A percentile compares a stretch with the other conserved stretches of the same genome.
Conservation (phyloP, 1,140 invertebrate genomes). For the Drosophila nasuta region DNA sequence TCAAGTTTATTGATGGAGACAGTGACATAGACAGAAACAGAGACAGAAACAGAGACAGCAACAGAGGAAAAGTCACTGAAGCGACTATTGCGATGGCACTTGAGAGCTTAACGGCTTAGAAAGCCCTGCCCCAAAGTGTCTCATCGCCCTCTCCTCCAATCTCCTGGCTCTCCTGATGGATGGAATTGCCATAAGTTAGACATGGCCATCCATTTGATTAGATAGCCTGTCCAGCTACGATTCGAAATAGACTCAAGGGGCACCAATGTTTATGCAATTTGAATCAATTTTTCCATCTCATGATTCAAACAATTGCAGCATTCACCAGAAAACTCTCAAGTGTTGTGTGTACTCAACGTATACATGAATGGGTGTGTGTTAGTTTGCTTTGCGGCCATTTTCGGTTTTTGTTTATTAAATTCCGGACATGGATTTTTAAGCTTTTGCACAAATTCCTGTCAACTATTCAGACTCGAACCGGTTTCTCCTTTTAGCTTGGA, state of each 20-base stretch:
- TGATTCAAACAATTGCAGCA: constrained; percentile 47
- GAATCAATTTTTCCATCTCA: constrained; percentile 63
- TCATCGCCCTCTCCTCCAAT: neutral
- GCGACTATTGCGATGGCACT: constrained; percentile 44
- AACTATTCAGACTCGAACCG: neutral
- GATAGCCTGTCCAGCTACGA: constrained; percentile 42
- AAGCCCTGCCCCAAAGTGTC: constrained; percentile 6
- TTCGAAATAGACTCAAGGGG: constrained; percentile 43
- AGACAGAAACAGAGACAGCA: neutral
- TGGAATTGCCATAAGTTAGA: constrained; percentile 37
- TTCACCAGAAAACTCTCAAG: constrained; percentile 32
- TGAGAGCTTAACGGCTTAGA: constrained; percentile 70
- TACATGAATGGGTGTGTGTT: neutral
- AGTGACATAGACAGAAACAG: neutral
- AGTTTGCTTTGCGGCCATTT: constrained; percentile 49
- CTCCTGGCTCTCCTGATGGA: neutral
- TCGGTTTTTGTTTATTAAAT: constrained; percentile 70
- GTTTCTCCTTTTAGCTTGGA: neutral
- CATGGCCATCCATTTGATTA: constrained; percentile 60
- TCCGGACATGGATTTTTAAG: constrained; percentile 40
- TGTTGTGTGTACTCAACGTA: neutral
- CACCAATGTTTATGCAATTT: constrained; percentile 69
- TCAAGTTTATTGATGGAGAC: constrained; percentile 46
- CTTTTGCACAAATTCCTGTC: constrained; percentile 38
- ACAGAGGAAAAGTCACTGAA: constrained; percentile 15